phyloP scores from a whole-genome alignment of 2,113 vertebrate species.

The Atrichornis clamosus region DNA sequence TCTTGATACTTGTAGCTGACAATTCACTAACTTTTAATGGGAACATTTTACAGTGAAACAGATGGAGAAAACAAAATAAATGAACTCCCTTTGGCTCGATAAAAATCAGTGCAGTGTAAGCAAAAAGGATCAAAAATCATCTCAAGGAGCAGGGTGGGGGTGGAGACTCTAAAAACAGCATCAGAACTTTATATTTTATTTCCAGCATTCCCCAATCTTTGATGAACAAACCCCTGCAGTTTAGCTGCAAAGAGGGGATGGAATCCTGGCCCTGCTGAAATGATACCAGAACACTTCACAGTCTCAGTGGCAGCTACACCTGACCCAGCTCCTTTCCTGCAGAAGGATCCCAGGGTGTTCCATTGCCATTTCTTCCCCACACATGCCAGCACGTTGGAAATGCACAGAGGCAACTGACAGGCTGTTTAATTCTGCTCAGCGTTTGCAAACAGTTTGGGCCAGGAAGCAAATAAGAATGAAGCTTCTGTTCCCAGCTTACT shows the following conservation, averaged over 20 bases:
- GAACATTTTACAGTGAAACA: constrained; percentile 58
- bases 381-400: background rate
- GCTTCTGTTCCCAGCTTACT: background rate
- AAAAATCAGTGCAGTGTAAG: constrained; percentile 57
- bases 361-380: background rate
- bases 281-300: background rate
- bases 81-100: constrained; percentile 47
- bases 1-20: constrained; percentile 50
- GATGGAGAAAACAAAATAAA: constrained; percentile 68
- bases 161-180: constrained; percentile 23
- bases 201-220: background rate
- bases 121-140: constrained; percentile 61
- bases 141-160: background rate
- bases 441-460: background rate
- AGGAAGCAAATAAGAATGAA: background rate
- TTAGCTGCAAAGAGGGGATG: background rate
- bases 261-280: background rate
- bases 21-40: constrained; percentile 63
- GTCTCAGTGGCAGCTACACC: background rate
- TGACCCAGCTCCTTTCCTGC: background rate
- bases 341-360: background rate
- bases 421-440: background rate
- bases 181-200: constrained; percentile 11
- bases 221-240: background rate
- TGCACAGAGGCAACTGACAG: background rate